Evolutionary conservation across 2,797 vertebrate genomes (phyloP).

Genomic region (Megalops cyprinoides): DNA sequence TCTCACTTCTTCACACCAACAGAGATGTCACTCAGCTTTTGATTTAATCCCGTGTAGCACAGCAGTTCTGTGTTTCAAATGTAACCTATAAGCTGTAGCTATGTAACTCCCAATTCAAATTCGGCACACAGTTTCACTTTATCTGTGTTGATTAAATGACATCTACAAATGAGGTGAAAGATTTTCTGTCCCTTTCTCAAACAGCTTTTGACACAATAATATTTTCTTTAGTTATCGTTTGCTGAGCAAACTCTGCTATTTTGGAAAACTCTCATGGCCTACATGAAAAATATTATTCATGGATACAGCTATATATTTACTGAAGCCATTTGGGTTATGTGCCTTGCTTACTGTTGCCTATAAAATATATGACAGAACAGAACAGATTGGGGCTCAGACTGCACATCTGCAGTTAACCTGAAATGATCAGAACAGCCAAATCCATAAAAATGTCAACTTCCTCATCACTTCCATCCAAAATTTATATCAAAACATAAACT

Average conservation of each 20-base stretch:
- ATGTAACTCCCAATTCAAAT: slow-evolving; percentile 36
- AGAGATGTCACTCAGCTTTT: slow-evolving; percentile 46
- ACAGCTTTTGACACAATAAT: background rate
- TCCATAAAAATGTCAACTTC: slow-evolving; percentile 40
- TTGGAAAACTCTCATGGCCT: background rate
- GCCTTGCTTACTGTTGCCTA: background rate
- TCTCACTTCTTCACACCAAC: slow-evolving; percentile 40
- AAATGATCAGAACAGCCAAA: slow-evolving; percentile 20
- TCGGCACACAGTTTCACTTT: slow-evolving; percentile 31
- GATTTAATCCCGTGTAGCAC: slow-evolving; percentile 43
- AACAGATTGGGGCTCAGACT: slow-evolving; percentile 12
- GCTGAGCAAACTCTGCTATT: background rate
- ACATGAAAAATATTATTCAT: background rate
- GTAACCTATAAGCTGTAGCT: slow-evolving; percentile 33
- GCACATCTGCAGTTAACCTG: slow-evolving; percentile 27
- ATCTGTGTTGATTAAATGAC: slow-evolving; percentile 30
- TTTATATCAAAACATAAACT: slow-evolving; percentile 40
- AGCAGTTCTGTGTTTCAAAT: slow-evolving; percentile 37
- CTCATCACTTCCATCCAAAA: slow-evolving; percentile 30
- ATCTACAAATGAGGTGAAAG: slow-evolving; percentile 29
- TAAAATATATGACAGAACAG: background rate
- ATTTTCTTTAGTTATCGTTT: slow-evolving; percentile 3
- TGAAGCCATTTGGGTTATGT: slow-evolving; percentile 9
- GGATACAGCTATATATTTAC: background rate
- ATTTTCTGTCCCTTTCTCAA: background rate